Evolutionary conservation across 2,888 invertebrate genomes (phyloP).

Genomic region (Cinara cedri): DNA sequence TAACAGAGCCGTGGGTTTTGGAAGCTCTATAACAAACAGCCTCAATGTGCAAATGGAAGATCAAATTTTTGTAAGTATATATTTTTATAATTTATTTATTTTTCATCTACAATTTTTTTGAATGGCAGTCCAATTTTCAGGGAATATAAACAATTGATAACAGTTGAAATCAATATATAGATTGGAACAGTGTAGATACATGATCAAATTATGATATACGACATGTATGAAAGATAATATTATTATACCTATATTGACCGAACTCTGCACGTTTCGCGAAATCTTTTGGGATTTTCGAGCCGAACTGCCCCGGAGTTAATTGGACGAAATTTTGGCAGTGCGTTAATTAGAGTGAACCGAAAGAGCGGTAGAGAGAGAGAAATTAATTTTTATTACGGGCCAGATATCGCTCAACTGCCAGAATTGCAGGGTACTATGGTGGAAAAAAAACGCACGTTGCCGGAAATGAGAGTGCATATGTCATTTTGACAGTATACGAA

Average conservation of each 20-base stretch:
- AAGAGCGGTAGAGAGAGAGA: neutral
- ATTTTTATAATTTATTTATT: too few species aligned
- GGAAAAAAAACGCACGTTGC: slow-evolving; percentile 16
- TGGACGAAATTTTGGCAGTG: slow-evolving; percentile 10
- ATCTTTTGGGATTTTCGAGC: slow-evolving; percentile 36
- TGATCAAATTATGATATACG: too few species aligned
- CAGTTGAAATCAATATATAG: too few species aligned
- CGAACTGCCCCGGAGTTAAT: slow-evolving; percentile 17
- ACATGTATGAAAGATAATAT: too few species aligned
- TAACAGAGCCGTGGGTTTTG: too few species aligned
- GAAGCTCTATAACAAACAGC: too few species aligned
- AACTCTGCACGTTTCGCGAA: slow-evolving; percentile 25
- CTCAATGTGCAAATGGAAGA: too few species aligned
- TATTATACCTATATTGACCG: slow-evolving; percentile 7
- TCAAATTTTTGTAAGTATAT: too few species aligned
- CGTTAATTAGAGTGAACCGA: slow-evolving; percentile 26
- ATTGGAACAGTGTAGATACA: too few species aligned
- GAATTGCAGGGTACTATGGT: neutral
- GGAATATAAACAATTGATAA: too few species aligned
- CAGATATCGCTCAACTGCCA: neutral
- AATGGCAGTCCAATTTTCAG: too few species aligned
- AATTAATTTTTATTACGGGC: slow-evolving; percentile 16
- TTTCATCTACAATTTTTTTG: too few species aligned
- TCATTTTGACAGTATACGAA: slow-evolving; percentile 23
- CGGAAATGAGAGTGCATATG: slow-evolving; percentile 31